These are phyloP conservation scores for Myathropa florea DNA, from an alignment of 2,888 invertebrate species.

Conservation along the genomic window DNA sequence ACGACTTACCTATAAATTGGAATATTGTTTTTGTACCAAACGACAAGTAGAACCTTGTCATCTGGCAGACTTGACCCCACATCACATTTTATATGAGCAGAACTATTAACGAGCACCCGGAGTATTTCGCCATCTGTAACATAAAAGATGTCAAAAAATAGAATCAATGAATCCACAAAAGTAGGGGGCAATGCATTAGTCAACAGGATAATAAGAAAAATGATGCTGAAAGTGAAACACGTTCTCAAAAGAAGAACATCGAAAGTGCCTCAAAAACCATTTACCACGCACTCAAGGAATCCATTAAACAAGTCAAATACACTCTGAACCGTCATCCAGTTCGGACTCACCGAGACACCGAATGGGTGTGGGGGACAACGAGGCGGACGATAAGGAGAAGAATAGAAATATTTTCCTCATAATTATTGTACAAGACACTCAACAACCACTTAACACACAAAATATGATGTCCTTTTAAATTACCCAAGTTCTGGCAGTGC, in stretches of 20 bases:
- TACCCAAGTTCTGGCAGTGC: constrained; percentile 15
- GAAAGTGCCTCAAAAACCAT: constrained; percentile 23
- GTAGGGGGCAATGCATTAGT: not conserved
- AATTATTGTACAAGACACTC: constrained; percentile 68
- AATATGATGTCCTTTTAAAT: constrained; percentile 60
- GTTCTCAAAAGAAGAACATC: not conserved
- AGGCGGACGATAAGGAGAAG: constrained; percentile 1
- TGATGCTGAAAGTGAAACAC: constrained; percentile 15
- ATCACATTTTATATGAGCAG: constrained; percentile 92
- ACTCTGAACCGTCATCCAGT: not conserved
- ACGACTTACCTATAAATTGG: constrained; percentile 92
- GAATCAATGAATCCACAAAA: not conserved
- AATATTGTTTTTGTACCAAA: constrained; percentile 95
- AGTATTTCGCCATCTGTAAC: constrained; percentile 80
- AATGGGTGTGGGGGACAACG: not conserved
- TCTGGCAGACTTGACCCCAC: constrained; percentile 88
- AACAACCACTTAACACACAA: constrained; percentile 69
- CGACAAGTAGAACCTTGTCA: constrained; percentile 91
- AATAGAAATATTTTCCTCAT: constrained; percentile 44
- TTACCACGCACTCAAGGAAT: constrained; percentile 51
- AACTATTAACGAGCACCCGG: constrained; percentile 85
- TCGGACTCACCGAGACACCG: not conserved
- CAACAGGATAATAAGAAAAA: not conserved
- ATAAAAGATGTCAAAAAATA: constrained; percentile 12
- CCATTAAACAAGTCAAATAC: constrained; percentile 53